Percentiles rank a stretch among this genome's conserved stretches.
Evolutionary conservation across 2,797 vertebrate species (phyloP).

Genomic region (Cryptoprocta ferox): DNA sequence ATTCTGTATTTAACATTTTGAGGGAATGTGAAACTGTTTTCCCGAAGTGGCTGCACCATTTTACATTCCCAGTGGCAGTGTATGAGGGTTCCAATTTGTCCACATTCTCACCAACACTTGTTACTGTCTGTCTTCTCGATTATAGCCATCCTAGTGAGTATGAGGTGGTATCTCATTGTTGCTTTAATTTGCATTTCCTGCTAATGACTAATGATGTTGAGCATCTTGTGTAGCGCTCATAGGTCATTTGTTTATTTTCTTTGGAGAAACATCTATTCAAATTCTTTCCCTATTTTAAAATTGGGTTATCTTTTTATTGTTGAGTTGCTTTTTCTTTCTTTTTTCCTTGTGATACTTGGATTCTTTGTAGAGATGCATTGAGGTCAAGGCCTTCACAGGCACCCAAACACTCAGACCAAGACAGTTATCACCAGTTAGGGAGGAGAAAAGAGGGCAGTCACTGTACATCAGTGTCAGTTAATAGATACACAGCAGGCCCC

Average conservation of each 20-base stretch:
- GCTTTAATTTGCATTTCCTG: slow-evolving; percentile 54
- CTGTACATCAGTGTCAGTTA: slow-evolving; percentile 69
- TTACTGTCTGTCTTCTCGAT: slow-evolving; percentile 51
- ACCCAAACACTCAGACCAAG: slow-evolving; percentile 61
- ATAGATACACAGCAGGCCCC: slow-evolving; percentile 54
- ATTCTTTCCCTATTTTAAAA: slow-evolving; percentile 47
- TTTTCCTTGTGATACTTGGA: slow-evolving; percentile 28
- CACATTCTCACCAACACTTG: slow-evolving; percentile 4
- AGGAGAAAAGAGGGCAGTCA: slow-evolving; percentile 67
- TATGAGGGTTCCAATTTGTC: not conserved
- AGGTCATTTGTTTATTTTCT: slow-evolving; percentile 47
- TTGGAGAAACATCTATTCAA: slow-evolving; percentile 50
- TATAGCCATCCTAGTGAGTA: slow-evolving; percentile 14
- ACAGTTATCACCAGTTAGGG: slow-evolving; percentile 50
- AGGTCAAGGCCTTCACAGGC: slow-evolving; percentile 42
- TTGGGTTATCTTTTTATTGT: not conserved
- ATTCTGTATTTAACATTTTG: slow-evolving; percentile 50
- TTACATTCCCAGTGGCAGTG: not conserved
- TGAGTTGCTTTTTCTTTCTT: slow-evolving; percentile 53
- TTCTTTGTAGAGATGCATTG: slow-evolving; percentile 50
- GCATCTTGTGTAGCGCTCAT: slow-evolving; percentile 31
- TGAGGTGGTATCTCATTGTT: not conserved
- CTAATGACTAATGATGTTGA: slow-evolving; percentile 43
- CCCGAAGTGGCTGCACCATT: not conserved
- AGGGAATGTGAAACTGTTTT: slow-evolving; percentile 47